phyloP scores from a whole-genome alignment of 2,113 vertebrate species.

The Alouatta palliata region DNA sequence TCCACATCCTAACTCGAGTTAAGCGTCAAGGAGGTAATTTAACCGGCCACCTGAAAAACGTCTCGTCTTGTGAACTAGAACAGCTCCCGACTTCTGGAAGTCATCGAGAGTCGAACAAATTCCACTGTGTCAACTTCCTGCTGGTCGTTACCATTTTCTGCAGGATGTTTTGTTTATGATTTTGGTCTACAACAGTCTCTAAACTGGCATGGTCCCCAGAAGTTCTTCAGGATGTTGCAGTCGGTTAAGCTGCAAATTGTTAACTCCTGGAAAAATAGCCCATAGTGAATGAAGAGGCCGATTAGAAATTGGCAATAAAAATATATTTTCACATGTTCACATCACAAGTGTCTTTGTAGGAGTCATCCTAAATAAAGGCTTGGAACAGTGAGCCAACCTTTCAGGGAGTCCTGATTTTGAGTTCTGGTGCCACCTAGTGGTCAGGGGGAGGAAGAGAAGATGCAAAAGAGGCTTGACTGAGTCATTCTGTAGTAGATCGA shows the following conservation, averaged over 20 bases:
- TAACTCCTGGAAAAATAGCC: not conserved
- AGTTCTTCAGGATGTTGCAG: not conserved
- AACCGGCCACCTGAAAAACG: not conserved
- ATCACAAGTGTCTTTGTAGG: not conserved
- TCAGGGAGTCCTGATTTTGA: slow-evolving; percentile 43
- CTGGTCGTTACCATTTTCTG: not conserved
- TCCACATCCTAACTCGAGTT: slow-evolving; percentile 1
- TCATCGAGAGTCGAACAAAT: slow-evolving; percentile 6
- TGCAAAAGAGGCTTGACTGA: not conserved
- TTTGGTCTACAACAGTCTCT: not conserved
- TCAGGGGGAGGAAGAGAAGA: not conserved
- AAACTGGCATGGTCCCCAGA: not conserved
- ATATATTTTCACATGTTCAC: not conserved
- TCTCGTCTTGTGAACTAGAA: slow-evolving; percentile 15
- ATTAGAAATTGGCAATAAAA: not conserved
- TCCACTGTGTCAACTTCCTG: slow-evolving; percentile 29
- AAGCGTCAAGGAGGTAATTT: slow-evolving; percentile 56
- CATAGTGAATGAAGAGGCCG: not conserved
- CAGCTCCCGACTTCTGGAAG: not conserved
- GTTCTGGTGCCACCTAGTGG: slow-evolving; percentile 75
- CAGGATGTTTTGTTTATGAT: not conserved
- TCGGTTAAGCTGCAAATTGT: slow-evolving; percentile 39
- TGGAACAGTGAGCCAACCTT: not conserved
- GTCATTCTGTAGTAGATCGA: not conserved
- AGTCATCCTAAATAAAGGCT: not conserved